These are phyloP conservation scores for Galerucella pusilla DNA, from an alignment of 2,888 invertebrate species.

Conservation along the genomic window DNA sequence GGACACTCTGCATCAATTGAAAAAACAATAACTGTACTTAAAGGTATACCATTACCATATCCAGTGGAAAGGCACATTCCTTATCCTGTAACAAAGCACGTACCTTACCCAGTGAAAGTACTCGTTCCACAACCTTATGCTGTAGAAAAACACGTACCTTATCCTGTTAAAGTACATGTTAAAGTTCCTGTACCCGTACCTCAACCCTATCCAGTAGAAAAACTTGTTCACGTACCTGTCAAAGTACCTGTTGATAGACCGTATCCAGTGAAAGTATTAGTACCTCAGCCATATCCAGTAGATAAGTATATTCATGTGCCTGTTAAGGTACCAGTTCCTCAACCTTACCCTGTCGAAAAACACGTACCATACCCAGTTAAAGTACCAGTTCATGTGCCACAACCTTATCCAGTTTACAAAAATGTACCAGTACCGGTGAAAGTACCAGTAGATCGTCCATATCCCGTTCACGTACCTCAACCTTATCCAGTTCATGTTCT, in stretches of 20 bases:
- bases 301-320: slow-evolving; percentile 81
- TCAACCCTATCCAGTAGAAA: slow-evolving; percentile 83
- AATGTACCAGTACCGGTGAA: slow-evolving; percentile 79
- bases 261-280: slow-evolving; percentile 81
- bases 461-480: slow-evolving; percentile 76
- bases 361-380: slow-evolving; percentile 79
- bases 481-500: slow-evolving; percentile 76
- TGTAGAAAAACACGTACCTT: slow-evolving; percentile 78
- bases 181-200: slow-evolving; percentile 83
- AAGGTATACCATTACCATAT: slow-evolving; percentile 74
- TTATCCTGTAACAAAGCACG: slow-evolving; percentile 75
- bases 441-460: slow-evolving; percentile 76
- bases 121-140: slow-evolving; percentile 75
- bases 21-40: slow-evolving; percentile 74
- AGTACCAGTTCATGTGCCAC: slow-evolving; percentile 80
- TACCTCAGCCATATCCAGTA: slow-evolving; percentile 84
- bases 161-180: slow-evolving; percentile 80
- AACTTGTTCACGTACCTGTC: slow-evolving; percentile 77
- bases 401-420: slow-evolving; percentile 77
- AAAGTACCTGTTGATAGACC: slow-evolving; percentile 81
- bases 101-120: slow-evolving; percentile 74
- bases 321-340: slow-evolving; percentile 80
- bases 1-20: slow-evolving; percentile 68
- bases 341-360: slow-evolving; percentile 83
- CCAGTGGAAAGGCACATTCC: slow-evolving; percentile 74